These are phyloP conservation scores for Hippoglossus hippoglossus DNA, from an alignment of 2,797 vertebrate species.

Conservation along the genomic window DNA sequence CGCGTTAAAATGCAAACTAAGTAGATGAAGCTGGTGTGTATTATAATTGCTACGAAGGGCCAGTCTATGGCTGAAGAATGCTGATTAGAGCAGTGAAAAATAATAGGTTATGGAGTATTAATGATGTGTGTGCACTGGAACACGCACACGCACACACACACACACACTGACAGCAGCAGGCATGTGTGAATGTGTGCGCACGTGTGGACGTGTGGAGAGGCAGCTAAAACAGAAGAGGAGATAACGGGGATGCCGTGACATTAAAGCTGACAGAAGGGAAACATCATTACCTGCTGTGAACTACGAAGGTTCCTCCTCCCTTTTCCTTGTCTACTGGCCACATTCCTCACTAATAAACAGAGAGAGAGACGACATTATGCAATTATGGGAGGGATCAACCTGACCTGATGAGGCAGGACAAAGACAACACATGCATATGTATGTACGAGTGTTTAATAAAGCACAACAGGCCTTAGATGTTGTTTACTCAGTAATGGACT, in stretches of 20 bases:
- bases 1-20: neutral
- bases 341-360: slow-evolving; percentile 32
- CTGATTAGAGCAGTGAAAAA: neutral
- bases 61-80: neutral
- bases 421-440: neutral
- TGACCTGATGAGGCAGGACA: neutral
- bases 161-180: slow-evolving; percentile 19
- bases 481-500: too few species aligned
- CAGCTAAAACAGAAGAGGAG: slow-evolving; percentile 3
- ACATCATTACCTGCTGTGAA: slow-evolving; percentile 44
- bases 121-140: too few species aligned
- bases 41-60: too few species aligned
- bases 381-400: neutral
- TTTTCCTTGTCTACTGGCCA: slow-evolving; percentile 27
- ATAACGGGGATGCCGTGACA: slow-evolving; percentile 5
- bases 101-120: neutral
- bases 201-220: neutral
- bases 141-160: neutral
- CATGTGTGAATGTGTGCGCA: slow-evolving; percentile 14
- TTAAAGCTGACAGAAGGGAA: slow-evolving; percentile 44
- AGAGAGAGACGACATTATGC: neutral
- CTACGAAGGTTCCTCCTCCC: slow-evolving; percentile 12
- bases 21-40: neutral
- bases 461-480: too few species aligned
- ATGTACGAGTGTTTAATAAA: too few species aligned